Conservation (phyloP, 2,888 invertebrate genomes). For the Tricholauxania praeusta region DNA sequence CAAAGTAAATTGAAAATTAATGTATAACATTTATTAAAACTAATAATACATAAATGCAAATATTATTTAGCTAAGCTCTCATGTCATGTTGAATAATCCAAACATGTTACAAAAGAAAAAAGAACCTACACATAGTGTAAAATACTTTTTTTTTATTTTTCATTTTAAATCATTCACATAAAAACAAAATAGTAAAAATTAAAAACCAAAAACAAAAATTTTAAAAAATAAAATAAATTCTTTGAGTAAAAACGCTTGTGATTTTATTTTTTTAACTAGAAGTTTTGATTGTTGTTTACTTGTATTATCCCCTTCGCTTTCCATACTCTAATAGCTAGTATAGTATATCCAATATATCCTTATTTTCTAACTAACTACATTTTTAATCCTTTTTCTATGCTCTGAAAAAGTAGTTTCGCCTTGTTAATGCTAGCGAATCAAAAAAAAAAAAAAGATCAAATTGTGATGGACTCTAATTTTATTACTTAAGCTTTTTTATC, state of each 20-base stretch:
- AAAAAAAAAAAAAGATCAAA: conserved; percentile 46
- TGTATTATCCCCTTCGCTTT: not conserved
- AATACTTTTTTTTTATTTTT: not conserved
- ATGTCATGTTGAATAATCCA: too few relatives aligned
- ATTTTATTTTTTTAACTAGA: conserved; percentile 40
- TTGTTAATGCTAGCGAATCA: not conserved
- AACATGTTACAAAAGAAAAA: too few relatives aligned
- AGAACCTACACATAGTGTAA: too few relatives aligned
- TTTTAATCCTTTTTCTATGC: too few relatives aligned
- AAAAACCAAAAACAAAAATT: conserved; percentile 28
- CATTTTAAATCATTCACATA: conserved; percentile 5
- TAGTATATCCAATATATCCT: too few relatives aligned
- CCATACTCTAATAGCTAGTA: too few relatives aligned
- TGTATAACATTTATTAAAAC: too few relatives aligned
- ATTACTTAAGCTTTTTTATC: conserved; percentile 19
- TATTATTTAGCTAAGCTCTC: too few relatives aligned
- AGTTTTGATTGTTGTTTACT: not conserved
- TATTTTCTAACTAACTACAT: too few relatives aligned
- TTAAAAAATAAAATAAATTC: conserved; percentile 55
- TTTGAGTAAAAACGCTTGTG: conserved; percentile 70
- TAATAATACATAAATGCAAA: too few relatives aligned
- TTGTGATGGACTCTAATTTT: conserved; percentile 65
- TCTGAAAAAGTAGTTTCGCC: too few relatives aligned
- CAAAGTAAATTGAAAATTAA: too few relatives aligned
- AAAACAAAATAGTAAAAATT: conserved; percentile 10